Evolutionary conservation across 2,797 vertebrate genomes (phyloP).

Genomic region (Thripadectes ignobilis): DNA sequence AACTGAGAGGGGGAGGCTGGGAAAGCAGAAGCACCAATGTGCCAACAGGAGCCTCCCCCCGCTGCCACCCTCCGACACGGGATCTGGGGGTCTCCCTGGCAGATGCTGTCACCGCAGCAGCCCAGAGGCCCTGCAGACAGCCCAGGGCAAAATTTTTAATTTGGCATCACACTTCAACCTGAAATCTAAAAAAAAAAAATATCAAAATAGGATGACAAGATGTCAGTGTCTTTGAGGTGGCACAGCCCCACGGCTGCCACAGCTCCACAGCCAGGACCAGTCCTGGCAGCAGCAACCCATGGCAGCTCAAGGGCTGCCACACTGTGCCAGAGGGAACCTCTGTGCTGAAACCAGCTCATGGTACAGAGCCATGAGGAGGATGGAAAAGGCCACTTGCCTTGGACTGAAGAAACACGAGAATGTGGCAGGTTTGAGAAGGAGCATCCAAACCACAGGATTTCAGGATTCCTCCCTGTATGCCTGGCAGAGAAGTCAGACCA

Average conservation of each 20-base stretch:
- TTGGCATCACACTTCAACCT: slow-evolving; percentile 78
- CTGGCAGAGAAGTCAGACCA: not conserved
- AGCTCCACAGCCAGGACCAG: not conserved
- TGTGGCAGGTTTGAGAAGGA: not conserved
- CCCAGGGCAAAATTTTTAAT: slow-evolving; percentile 87
- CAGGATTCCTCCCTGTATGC: fast-evolving
- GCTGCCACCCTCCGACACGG: slow-evolving; percentile 34
- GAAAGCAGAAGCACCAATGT: fast-evolving
- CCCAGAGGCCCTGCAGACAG: slow-evolving; percentile 85
- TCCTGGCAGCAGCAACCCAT: not conserved
- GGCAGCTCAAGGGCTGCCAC: not conserved
- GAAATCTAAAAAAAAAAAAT: slow-evolving; percentile 44
- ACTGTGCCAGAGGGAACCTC: not conserved
- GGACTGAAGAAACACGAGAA: not conserved
- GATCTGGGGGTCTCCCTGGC: slow-evolving; percentile 79
- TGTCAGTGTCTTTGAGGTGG: slow-evolving; percentile 44
- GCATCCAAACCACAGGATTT: fast-evolving
- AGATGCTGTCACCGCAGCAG: slow-evolving; percentile 82
- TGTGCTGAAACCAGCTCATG: not conserved
- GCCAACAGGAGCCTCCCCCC: not conserved
- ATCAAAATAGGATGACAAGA: slow-evolving; percentile 65
- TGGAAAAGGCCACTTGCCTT: not conserved
- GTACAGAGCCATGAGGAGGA: not conserved
- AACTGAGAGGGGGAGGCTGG: not conserved
- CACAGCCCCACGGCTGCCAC: not conserved